Evolutionary conservation across 2,113 vertebrate species (phyloP).

Genomic region (Morone chrysops): DNA sequence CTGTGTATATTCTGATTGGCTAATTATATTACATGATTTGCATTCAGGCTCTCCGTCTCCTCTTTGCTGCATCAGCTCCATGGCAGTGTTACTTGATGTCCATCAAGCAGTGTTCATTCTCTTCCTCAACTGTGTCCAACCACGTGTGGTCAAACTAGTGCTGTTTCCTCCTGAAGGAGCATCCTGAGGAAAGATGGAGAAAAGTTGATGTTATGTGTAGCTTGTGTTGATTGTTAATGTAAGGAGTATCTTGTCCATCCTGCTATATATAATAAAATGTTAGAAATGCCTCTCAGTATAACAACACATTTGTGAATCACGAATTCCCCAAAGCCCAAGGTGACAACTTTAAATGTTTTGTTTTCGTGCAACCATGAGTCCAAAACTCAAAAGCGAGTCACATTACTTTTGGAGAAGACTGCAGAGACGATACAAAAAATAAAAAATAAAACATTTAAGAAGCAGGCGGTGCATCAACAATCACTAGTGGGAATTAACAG

Average conservation of each 20-base stretch:
- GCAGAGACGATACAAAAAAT: no score
- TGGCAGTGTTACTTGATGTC: constrained; percentile 58
- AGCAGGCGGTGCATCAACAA: no score
- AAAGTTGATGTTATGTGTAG: neutral
- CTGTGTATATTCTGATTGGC: constrained; percentile 28
- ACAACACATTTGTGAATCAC: neutral
- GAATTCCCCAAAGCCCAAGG: no score
- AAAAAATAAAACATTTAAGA: no score
- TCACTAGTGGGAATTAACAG: neutral
- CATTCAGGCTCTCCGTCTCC: constrained; percentile 2
- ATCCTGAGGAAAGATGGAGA: constrained; percentile 70
- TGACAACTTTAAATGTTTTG: neutral
- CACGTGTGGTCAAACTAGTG: constrained; percentile 72
- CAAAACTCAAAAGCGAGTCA: neutral
- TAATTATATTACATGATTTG: constrained; percentile 36
- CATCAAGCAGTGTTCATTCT: constrained; percentile 60
- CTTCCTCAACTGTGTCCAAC: constrained; percentile 23
- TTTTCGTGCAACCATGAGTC: neutral
- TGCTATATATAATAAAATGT: neutral
- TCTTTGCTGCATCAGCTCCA: constrained; percentile 31
- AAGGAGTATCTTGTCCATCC: neutral
- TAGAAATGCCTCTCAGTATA: neutral
- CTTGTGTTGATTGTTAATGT: neutral
- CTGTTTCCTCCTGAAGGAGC: constrained; percentile 87
- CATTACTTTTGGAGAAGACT: no score